Evolutionary conservation across 35 echinoderm and acorn worm genomes (phyloP), one percentile per base, ranked within the genome.

Genomic region (Eucidaris tribuloides): DNA sequence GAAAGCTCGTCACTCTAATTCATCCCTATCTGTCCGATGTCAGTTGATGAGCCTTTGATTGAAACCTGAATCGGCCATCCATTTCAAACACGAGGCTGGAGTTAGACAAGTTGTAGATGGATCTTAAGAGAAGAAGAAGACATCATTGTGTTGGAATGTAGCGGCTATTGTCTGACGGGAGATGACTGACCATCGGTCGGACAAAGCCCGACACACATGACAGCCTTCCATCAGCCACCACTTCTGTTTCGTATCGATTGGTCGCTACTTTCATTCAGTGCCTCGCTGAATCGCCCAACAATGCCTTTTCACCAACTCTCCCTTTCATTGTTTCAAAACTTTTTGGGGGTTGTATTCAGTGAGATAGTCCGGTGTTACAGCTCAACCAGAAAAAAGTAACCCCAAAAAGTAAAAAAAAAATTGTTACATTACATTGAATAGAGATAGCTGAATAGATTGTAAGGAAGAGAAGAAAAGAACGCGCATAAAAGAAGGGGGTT

Each of bases 81-180:
- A 74, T 74, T 41, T 74, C 68, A 5, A 18, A 20, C 68, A 17
- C 24, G 14, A 36, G 68, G 24, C 25, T 7, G 68, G 68, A 36
- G 15, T 74, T 74, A n/a, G 37, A 38, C 9, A 20, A 74, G 22
- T n/a, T 41, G 33, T 74, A 44, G 68, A n/a, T 9, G 38, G 37
- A 38, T 74, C 22, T 74, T 41, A 74, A 74, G 44, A 74, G 68
- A 74, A 74, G 68, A 40, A 74, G 68, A 74, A 74, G 68, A 44
- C 68, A 7, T 74, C 38, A 74, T 74, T 74, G 68, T 74, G 38
- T 24, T n/a, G 68, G 68, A 74, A 74, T 74, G 68, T 74, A 74
- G 68, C 37, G 37, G 68, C 68, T 36, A 74, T 74, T 74, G 68
- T 74, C 68, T n/a, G 14, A 40, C 37, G 19, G 38, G 36, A 25